Conservation (phyloP, 2,888 invertebrate species). For the Temnothorax unifasciatus region DNA sequence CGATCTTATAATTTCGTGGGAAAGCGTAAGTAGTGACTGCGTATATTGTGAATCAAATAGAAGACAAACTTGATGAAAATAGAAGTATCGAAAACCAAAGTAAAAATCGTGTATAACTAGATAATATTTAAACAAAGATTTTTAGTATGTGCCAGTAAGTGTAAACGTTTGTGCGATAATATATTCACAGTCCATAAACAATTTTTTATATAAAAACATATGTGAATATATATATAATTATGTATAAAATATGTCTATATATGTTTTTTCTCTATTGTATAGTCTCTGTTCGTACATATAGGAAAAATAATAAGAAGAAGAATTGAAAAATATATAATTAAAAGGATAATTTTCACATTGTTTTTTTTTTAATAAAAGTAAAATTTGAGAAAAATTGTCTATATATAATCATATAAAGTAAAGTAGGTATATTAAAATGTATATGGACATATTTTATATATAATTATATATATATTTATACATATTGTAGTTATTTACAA, state of each 20-base stretch:
- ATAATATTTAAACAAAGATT: background rate
- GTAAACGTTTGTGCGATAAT: background rate
- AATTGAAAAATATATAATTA: no score
- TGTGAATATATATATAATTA: background rate
- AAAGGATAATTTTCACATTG: no score
- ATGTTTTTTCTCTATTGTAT: no score
- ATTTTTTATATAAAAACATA: background rate
- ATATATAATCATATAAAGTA: no score
- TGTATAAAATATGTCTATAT: background rate
- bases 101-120: background rate
- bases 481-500: no score
- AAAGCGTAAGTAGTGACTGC: constrained; percentile 5
- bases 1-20: constrained; percentile 24
- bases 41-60: background rate
- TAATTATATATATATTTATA: no score
- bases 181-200: background rate
- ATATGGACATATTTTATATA: no score
- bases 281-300: no score
- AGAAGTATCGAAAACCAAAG: background rate
- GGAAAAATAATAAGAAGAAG: no score
- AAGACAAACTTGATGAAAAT: background rate
- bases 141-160: background rate
- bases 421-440: no score
- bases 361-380: no score
- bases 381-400: background rate